A percentile compares a stretch with the other conserved stretches of the same genome.
These are phyloP conservation scores for Coenonympha arcania DNA, from an alignment of 2,888 invertebrate genomes.

Conservation along the genomic window DNA sequence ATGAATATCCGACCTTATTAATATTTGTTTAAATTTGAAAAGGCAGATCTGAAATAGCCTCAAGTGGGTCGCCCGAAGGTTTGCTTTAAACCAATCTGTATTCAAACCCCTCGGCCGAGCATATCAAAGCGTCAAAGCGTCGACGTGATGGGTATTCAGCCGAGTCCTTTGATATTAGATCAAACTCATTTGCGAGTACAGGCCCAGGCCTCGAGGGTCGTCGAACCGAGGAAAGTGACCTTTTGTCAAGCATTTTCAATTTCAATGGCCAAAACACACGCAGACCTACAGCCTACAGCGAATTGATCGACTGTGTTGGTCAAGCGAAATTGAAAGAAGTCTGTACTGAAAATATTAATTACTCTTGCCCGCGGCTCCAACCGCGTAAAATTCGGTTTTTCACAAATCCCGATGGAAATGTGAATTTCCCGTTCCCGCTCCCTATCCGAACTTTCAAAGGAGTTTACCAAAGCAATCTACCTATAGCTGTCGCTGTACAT, in stretches of 20 bases:
- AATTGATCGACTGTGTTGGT: too few species aligned
- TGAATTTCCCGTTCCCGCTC: too few species aligned
- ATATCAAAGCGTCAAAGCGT: conserved; percentile 5
- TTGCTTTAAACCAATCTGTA: neutral
- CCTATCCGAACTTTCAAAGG: too few species aligned
- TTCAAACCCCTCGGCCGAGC: neutral
- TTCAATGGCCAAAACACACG: neutral
- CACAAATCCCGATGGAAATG: too few species aligned
- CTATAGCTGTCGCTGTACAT: too few species aligned
- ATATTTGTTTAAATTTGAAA: neutral
- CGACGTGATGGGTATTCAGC: neutral
- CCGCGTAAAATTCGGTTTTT: too few species aligned
- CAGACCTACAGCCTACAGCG: too few species aligned
- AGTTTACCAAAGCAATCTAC: too few species aligned
- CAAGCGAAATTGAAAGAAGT: too few species aligned
- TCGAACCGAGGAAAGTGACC: neutral
- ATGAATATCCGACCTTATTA: too few species aligned
- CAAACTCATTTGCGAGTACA: conserved; percentile 3
- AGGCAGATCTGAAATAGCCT: neutral
- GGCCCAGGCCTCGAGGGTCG: neutral
- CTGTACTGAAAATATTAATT: too few species aligned
- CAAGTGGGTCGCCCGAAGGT: neutral
- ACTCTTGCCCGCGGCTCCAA: too few species aligned
- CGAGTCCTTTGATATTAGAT: conserved; percentile 9
- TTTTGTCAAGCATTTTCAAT: conserved; percentile 5